Evolutionary conservation across 35 echinoderm and acorn worm species (phyloP).

Genomic region (Eucidaris tribuloides): DNA sequence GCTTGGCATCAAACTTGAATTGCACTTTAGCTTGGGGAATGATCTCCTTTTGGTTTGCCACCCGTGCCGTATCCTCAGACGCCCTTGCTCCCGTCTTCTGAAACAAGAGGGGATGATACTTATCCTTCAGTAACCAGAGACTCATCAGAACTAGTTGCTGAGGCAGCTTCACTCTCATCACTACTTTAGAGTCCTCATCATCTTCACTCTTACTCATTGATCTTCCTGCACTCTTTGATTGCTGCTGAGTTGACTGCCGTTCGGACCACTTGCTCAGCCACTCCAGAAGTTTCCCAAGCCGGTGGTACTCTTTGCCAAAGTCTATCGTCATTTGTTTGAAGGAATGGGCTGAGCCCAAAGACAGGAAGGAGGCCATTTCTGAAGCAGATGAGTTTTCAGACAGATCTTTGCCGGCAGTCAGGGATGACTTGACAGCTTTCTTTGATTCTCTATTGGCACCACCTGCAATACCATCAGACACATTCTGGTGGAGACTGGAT

Average conservation of each 20-base stretch:
- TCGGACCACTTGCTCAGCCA: slow-evolving; percentile 67
- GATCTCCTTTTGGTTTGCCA: neutral
- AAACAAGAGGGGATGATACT: slow-evolving; percentile 32
- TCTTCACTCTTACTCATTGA: neutral
- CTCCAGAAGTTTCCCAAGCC: slow-evolving; percentile 35
- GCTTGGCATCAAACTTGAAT: neutral
- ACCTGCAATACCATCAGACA: no score
- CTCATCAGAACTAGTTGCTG: slow-evolving; percentile 61
- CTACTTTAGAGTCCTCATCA: slow-evolving; percentile 28
- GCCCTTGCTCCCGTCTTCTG: neutral
- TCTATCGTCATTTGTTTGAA: slow-evolving; percentile 20
- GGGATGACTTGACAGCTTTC: no score
- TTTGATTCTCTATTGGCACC: no score
- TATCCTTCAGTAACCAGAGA: slow-evolving; percentile 47
- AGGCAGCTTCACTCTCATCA: slow-evolving; percentile 53
- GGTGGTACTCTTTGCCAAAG: slow-evolving; percentile 20
- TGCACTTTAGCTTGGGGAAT: neutral
- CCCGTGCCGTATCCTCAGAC: neutral
- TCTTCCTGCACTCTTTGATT: neutral
- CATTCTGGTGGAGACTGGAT: neutral
- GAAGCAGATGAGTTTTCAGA: no score
- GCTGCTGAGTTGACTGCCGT: slow-evolving; percentile 13
- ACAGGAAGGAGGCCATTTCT: no score
- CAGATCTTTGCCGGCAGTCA: no score
- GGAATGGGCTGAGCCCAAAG: neutral